Evolutionary conservation across 2,888 invertebrate genomes (phyloP).

Genomic region (Ochropacha duplaris): DNA sequence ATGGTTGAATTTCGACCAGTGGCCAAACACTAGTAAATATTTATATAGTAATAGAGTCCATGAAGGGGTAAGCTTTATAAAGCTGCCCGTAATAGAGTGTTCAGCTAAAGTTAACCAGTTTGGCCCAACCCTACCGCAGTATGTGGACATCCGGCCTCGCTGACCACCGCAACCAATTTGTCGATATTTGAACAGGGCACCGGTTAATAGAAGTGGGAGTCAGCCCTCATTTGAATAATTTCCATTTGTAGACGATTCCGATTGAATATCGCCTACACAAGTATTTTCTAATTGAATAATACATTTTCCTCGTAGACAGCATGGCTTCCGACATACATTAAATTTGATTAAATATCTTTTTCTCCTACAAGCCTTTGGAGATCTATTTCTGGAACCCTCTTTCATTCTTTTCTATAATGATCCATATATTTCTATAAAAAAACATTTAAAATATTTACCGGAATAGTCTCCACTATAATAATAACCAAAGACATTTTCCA

Average conservation of each 20-base stretch:
- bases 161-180: constrained; percentile 33
- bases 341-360: no score
- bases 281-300: background rate
- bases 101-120: background rate
- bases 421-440: no score
- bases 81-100: background rate
- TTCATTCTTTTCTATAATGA: no score
- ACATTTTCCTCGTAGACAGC: no score
- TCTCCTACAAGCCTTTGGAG: no score
- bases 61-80: background rate
- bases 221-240: constrained; percentile 47
- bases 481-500: no score
- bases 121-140: constrained; percentile 2
- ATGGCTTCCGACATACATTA: no score
- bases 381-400: no score
- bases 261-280: constrained; percentile 6
- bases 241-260: constrained; percentile 37
- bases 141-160: constrained; percentile 18
- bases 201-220: constrained; percentile 26
- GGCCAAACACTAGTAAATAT: no score
- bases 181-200: constrained; percentile 37
- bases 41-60: background rate
- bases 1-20: no score
- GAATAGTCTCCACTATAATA: no score
- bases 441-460: no score